These are phyloP conservation scores for Cyprinodon variegatus DNA, from an alignment of 2,113 vertebrate species.

Conservation along the genomic window DNA sequence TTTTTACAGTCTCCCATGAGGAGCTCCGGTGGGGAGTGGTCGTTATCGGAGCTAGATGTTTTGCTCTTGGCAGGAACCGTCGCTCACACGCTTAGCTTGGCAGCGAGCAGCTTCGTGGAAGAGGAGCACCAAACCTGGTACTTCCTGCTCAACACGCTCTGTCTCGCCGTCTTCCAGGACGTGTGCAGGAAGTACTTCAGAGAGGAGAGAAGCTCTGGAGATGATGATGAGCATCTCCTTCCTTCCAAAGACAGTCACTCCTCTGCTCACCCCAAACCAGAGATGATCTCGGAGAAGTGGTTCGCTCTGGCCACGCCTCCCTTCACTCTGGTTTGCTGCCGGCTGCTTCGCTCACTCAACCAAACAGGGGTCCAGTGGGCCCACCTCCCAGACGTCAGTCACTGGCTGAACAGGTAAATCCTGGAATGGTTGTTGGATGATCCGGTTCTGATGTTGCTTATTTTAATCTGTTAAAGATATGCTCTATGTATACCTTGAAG, in stretches of 20 bases:
- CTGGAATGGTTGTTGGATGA: background rate
- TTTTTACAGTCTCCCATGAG: slow-evolving; percentile 43
- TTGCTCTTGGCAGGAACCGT: slow-evolving; percentile 86
- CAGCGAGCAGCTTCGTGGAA: slow-evolving; percentile 94
- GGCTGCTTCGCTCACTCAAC: slow-evolving; percentile 91
- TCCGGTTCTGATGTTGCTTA: background rate
- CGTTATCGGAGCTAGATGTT: slow-evolving; percentile 87
- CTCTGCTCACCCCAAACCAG: slow-evolving; percentile 30
- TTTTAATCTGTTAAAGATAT: no score
- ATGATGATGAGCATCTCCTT: slow-evolving; percentile 56
- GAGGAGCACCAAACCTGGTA: slow-evolving; percentile 99
- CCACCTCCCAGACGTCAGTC: slow-evolving; percentile 90
- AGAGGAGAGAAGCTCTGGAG: slow-evolving; percentile 26
- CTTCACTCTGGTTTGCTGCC: slow-evolving; percentile 87
- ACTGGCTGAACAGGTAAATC: slow-evolving; percentile 93
- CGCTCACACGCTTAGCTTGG: slow-evolving; percentile 90
- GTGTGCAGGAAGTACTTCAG: slow-evolving; percentile 85
- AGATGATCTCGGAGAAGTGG: slow-evolving; percentile 81
- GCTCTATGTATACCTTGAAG: no score
- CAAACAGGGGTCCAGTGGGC: slow-evolving; percentile 96
- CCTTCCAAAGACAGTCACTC: slow-evolving; percentile 52
- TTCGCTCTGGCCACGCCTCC: slow-evolving; percentile 86
- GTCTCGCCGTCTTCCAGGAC: slow-evolving; percentile 88
- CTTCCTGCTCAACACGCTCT: slow-evolving; percentile 92
- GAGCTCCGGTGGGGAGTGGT: slow-evolving; percentile 54